Percentiles rank a stretch among this genome's conserved stretches.
phyloP scores from a whole-genome alignment of 2,797 vertebrate species.

The Thamnophis elegans region DNA sequence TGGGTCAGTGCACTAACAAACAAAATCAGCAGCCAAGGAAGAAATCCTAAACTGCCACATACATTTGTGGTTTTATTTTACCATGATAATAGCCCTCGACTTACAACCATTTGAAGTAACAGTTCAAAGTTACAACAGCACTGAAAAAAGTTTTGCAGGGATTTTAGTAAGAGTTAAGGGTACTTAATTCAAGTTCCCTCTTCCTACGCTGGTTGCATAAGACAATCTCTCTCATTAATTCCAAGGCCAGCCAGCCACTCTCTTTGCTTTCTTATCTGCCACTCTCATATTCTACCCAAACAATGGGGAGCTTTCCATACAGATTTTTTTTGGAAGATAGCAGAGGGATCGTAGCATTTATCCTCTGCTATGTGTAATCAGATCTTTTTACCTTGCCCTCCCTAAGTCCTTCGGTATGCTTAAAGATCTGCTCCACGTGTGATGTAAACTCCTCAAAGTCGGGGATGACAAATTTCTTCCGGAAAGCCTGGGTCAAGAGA shows the following conservation, averaged over 20 bases:
- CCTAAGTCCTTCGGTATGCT: conserved; percentile 68
- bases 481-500: conserved; percentile 85
- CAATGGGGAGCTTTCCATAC: not conserved
- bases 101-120: not conserved
- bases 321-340: not conserved
- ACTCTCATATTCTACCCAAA: not conserved
- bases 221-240: not conserved
- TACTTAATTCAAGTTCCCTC: too few species aligned
- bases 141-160: not conserved
- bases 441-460: conserved; percentile 82
- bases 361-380: not conserved
- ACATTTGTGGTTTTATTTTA: not conserved
- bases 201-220: too few species aligned
- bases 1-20: too few species aligned
- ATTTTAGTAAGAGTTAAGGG: not conserved
- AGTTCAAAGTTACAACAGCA: not conserved
- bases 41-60: not conserved
- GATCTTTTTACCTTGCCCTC: conserved; percentile 71
- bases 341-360: not conserved
- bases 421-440: conserved; percentile 81
- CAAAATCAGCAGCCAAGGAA: not conserved
- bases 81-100: not conserved
- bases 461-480: conserved; percentile 87
- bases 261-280: not conserved
- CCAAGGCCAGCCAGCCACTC: not conserved